phyloP scores from a whole-genome alignment of 92 coral and sea anemone species.

The Virgularia gustaviana region DNA sequence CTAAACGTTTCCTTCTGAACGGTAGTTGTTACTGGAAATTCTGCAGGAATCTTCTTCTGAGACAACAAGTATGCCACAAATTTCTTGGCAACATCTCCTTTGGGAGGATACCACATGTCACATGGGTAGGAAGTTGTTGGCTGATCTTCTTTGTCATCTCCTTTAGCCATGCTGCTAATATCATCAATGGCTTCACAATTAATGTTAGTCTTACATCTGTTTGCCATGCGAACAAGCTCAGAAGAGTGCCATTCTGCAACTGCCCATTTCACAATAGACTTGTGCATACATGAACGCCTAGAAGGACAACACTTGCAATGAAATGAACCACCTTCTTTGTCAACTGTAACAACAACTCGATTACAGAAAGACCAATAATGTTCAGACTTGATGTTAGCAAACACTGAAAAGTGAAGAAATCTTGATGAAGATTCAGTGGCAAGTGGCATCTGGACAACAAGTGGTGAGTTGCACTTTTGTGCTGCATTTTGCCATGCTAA shows the following conservation, averaged over 20 bases:
- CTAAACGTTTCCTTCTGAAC: slow-evolving; percentile 14
- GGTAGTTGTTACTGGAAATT: slow-evolving; percentile 20
- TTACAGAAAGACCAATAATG: slow-evolving; percentile 51
- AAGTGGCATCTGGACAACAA: slow-evolving; percentile 30
- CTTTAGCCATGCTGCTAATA: neutral
- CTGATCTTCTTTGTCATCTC: neutral
- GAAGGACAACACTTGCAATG: slow-evolving; percentile 47
- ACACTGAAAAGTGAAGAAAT: slow-evolving; percentile 39
- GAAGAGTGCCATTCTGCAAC: slow-evolving; percentile 28
- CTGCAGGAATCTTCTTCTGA: slow-evolving; percentile 39
- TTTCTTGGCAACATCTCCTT: slow-evolving; percentile 29
- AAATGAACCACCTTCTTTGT: slow-evolving; percentile 29
- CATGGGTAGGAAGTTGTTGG: neutral
- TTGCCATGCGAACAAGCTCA: no score
- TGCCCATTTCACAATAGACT: slow-evolving; percentile 42
- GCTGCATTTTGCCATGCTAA: slow-evolving; percentile 25
- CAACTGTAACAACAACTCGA: slow-evolving; percentile 44
- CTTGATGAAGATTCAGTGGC: slow-evolving; percentile 39
- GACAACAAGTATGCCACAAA: slow-evolving; percentile 24
- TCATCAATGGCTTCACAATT: neutral
- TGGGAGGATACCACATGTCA: slow-evolving; percentile 23
- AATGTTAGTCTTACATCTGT: neutral
- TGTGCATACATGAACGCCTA: slow-evolving; percentile 52
- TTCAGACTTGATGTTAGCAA: slow-evolving; percentile 14
- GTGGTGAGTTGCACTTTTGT: neutral